These are phyloP conservation scores for Parotia lawesii DNA, from an alignment of 2,113 vertebrate species.

Conservation along the genomic window DNA sequence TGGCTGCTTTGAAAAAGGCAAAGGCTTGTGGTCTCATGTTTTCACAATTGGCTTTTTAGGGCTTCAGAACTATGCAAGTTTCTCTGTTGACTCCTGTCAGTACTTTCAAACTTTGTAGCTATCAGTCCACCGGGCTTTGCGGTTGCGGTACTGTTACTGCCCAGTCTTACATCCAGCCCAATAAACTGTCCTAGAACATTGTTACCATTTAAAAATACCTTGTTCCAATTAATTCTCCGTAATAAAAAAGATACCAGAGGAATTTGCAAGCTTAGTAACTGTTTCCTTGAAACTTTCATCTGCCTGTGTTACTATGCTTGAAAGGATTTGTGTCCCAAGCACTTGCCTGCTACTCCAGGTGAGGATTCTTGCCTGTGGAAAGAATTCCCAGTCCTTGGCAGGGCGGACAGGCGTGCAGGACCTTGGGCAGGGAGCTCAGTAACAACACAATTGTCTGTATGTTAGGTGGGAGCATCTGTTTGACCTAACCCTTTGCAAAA, in stretches of 20 bases:
- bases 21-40: background rate
- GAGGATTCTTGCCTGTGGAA: background rate
- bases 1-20: background rate
- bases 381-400: background rate
- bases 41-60: background rate
- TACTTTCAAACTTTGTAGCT: background rate
- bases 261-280: background rate
- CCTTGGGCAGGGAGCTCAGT: background rate
- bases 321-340: background rate
- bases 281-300: background rate
- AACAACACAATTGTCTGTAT: rapidly evolving
- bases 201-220: background rate
- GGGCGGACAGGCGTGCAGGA: background rate
- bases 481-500: background rate
- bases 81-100: background rate
- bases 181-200: background rate
- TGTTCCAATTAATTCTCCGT: background rate
- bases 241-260: background rate
- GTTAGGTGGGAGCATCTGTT: background rate
- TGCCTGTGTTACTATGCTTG: background rate
- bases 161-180: rapidly evolving
- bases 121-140: background rate
- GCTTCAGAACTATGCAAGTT: background rate
- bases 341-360: background rate
- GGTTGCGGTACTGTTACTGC: background rate